Evolutionary conservation across 2,888 invertebrate genomes (phyloP).

Genomic region (Rhamnusium bicolor): DNA sequence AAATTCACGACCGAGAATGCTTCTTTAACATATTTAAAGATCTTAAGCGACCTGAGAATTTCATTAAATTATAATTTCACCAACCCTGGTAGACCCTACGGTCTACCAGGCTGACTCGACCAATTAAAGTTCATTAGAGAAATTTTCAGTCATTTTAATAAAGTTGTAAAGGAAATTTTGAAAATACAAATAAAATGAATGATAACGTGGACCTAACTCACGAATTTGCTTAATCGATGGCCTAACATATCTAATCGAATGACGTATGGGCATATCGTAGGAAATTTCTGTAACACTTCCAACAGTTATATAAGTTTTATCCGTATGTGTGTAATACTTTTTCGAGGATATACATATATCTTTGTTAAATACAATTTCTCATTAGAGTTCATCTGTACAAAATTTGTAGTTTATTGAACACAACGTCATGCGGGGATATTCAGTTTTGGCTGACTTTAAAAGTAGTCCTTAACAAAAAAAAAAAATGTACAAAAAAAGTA

Average conservation of each 20-base stretch:
- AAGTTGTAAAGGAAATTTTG: no score
- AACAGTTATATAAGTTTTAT: not conserved
- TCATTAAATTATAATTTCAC: no score
- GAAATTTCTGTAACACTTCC: not conserved
- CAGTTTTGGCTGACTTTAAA: conserved; percentile 44
- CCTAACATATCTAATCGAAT: not conserved
- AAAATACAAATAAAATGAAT: no score
- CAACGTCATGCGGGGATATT: conserved; percentile 55
- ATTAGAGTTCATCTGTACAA: conserved; percentile 2
- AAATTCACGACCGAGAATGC: no score
- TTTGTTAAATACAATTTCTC: conserved; percentile 6
- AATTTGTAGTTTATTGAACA: conserved; percentile 49
- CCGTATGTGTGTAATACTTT: not conserved
- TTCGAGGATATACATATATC: conserved; percentile 3
- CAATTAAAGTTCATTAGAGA: no score
- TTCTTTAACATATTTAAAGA: no score
- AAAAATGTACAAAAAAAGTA: conserved; percentile 44
- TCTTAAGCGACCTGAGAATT: no score
- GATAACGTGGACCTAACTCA: not conserved
- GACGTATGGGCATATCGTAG: not conserved
- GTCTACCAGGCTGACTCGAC: no score
- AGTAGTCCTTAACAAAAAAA: conserved; percentile 19
- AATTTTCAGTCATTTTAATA: no score
- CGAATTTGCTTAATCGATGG: not conserved
- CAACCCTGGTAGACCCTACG: no score